These are phyloP conservation scores for Sthenelais limicola DNA, from an alignment of 2,888 invertebrate genomes.

Conservation along the genomic window DNA sequence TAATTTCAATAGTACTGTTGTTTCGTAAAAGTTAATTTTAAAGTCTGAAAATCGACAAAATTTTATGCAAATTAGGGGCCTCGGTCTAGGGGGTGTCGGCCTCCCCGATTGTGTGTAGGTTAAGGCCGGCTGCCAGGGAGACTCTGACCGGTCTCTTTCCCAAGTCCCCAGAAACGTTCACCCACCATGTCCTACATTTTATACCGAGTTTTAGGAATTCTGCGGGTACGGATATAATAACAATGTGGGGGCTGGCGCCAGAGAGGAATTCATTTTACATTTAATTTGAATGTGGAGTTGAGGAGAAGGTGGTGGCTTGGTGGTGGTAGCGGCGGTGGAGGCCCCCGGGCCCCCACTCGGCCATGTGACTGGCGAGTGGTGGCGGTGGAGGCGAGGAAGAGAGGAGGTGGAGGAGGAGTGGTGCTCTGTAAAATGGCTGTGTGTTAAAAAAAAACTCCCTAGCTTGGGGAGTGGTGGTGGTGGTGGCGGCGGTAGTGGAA, in stretches of 20 bases:
- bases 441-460: neutral
- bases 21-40: neutral
- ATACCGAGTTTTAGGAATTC: too few relatives aligned
- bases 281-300: slow-evolving; percentile 28
- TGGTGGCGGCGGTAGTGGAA: neutral
- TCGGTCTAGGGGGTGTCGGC: slow-evolving; percentile 28
- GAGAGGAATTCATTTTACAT: slow-evolving; percentile 1
- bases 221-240: too few relatives aligned
- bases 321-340: neutral
- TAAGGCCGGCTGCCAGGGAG: too few relatives aligned
- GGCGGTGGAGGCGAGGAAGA: slow-evolving; percentile 7
- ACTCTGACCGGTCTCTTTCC: too few relatives aligned
- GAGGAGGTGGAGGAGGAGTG: neutral
- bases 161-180: too few relatives aligned
- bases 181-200: too few relatives aligned
- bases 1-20: neutral
- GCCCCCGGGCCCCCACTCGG: slow-evolving; percentile 10
- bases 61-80: slow-evolving; percentile 39
- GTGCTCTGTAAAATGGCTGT: slow-evolving; percentile 12
- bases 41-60: slow-evolving; percentile 34
- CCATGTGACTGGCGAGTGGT: slow-evolving; percentile 19
- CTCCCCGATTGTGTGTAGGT: neutral
- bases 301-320: neutral
- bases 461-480: too few relatives aligned
- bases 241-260: too few relatives aligned